phyloP scores from a whole-genome alignment of 2,113 vertebrate species.

The Callorhinus ursinus region DNA sequence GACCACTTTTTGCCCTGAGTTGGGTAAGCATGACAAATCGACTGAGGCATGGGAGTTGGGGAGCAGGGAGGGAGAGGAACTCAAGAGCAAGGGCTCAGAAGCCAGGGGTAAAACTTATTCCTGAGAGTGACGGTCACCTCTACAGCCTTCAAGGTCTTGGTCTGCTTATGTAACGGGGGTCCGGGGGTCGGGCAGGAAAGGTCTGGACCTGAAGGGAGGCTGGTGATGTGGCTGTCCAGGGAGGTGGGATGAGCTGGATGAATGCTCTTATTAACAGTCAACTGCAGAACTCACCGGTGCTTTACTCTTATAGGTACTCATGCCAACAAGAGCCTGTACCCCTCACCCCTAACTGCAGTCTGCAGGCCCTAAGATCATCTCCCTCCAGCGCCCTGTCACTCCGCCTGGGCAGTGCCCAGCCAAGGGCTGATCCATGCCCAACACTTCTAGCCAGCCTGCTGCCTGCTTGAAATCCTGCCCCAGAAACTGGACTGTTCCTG shows the following conservation, averaged over 20 bases:
- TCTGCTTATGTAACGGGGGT: background rate
- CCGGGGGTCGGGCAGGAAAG: background rate
- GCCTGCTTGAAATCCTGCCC: background rate
- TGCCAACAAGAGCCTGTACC: background rate
- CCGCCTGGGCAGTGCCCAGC: background rate
- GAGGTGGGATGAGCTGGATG: background rate
- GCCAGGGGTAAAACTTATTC: background rate
- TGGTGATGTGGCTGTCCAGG: background rate
- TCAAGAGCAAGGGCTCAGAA: background rate
- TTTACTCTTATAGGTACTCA: constrained; percentile 49
- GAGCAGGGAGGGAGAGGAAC: background rate
- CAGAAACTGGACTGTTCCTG: background rate
- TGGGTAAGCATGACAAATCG: constrained; percentile 34
- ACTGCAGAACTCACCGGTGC: background rate
- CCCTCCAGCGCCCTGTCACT: background rate
- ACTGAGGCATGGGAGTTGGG: background rate
- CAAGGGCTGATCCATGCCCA: background rate
- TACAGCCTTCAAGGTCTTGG: background rate
- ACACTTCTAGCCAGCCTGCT: background rate
- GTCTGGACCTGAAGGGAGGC: background rate
- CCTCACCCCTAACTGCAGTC: background rate
- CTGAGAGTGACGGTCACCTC: background rate
- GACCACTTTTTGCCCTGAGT: background rate
- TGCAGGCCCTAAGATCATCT: background rate
- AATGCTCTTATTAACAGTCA: background rate